Conservation (phyloP, 2,113 vertebrate genomes). For the Odontophorus gujanensis region DNA sequence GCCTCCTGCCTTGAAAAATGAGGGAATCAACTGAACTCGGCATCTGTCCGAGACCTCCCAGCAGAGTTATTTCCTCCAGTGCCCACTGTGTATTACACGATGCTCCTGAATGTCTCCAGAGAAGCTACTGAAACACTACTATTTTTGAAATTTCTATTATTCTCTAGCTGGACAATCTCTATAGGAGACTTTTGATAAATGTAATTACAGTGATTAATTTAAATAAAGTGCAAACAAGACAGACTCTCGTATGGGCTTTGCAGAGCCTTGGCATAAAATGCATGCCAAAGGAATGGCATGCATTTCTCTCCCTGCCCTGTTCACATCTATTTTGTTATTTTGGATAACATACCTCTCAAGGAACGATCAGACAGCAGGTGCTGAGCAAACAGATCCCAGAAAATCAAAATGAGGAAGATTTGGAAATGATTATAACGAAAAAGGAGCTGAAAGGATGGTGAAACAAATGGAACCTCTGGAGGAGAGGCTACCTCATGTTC, state of each 20-base stretch:
- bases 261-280: conserved; percentile 28
- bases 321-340: conserved; percentile 53
- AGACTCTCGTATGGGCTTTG: conserved; percentile 4
- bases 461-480: background rate
- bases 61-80: conserved; percentile 22
- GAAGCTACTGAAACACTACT: background rate
- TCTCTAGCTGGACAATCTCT: conserved; percentile 28
- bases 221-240: conserved; percentile 30
- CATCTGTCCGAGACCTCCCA: conserved; percentile 3
- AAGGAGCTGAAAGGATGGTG: background rate
- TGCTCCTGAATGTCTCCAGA: conserved; percentile 21
- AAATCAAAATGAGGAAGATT: background rate
- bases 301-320: conserved; percentile 16
- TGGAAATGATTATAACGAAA: background rate
- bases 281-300: conserved; percentile 21
- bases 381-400: background rate
- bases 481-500: background rate
- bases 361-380: background rate
- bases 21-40: conserved; percentile 30
- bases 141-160: conserved; percentile 44
- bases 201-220: conserved; percentile 54
- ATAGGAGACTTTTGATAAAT: conserved; percentile 5
- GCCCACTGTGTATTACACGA: conserved; percentile 9
- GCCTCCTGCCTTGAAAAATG: conserved; percentile 54
- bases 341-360: background rate